Conservation (phyloP, 2,113 vertebrate species). For the Dasyurus viverrinus region DNA sequence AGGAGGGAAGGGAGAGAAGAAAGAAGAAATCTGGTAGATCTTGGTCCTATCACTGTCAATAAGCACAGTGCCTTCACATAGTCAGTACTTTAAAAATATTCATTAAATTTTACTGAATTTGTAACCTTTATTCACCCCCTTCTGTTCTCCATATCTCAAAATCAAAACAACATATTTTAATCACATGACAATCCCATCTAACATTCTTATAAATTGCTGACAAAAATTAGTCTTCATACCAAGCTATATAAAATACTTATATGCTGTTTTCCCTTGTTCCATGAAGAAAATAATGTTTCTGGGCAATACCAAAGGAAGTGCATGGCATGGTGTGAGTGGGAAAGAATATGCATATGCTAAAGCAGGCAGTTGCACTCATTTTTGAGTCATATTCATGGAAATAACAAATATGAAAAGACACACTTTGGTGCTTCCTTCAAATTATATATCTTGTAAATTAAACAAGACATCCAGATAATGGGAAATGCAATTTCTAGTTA, state of each 20-base stretch:
- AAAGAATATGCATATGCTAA: not conserved
- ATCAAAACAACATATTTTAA: not conserved
- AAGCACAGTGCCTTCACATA: not conserved
- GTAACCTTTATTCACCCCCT: not conserved
- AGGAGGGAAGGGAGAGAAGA: not conserved
- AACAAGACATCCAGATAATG: not conserved
- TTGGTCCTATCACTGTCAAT: not conserved
- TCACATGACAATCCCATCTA: not conserved
- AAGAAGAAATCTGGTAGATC: not conserved
- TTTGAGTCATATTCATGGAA: not conserved
- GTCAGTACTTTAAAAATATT: not conserved
- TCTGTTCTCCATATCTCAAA: not conserved
- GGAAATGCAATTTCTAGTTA: not conserved
- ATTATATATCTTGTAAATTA: not conserved
- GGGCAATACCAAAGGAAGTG: not conserved
- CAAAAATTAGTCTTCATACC: not conserved
- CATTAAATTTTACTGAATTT: not conserved
- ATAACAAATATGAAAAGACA: not conserved
- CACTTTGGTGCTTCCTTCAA: not conserved
- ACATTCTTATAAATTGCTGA: not conserved
- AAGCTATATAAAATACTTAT: not conserved
- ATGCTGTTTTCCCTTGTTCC: not conserved
- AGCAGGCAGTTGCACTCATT: not conserved
- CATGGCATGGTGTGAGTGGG: not conserved
- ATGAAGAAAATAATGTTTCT: not conserved